Evolutionary conservation across 92 coral and sea anemone genomes (phyloP), one percentile per base, ranked within the genome.

Genomic region (Palythoa heliodiscus): DNA sequence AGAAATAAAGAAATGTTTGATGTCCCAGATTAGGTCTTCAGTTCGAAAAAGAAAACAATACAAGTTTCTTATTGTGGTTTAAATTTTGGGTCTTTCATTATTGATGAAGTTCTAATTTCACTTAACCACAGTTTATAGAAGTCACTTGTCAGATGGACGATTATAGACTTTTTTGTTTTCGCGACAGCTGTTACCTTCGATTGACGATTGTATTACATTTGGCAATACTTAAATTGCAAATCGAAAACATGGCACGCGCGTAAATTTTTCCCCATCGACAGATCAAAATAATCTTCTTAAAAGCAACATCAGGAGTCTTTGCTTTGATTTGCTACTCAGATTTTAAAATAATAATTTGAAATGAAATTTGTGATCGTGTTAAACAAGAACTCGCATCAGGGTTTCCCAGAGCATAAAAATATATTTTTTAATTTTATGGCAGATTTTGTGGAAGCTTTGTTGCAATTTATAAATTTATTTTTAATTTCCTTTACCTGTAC

Each of bases 161-260:
- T 58, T n/a, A 37, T 50, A 60, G 4, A 55, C 23, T 23, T 20
- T 39, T 22, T 63, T 66, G 12, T 63, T 38, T 63, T n/a, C 53
- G n/a, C 50, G 43, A 1, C 84, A 80, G 84, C 84, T 80, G 84
- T 80, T 80, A 22, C 63, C 39, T 67, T 78, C 35, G 39, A 80
- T 80, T 39, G 38, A 61, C 35, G 39, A 80, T 80, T 39, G 38
- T 67, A 11, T 78, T 23, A 38, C 37, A 78, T 58, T 58, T 22
- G 66, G 66, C 22, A 47, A 23, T 19, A 23, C 12, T 20, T 38
- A 22, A 80, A 63, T 20, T 22, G 8, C 52, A 39, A 9, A 61
- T 78, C 35, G 54, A 23, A 19, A 29, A 15, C 19, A 58, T 38
- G 11, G 19, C 72, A 61, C 39, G 7, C 39, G 11, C 29, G 17